Evolutionary conservation across 2,797 vertebrate genomes (phyloP).

Genomic region (Amniataba percoides): DNA sequence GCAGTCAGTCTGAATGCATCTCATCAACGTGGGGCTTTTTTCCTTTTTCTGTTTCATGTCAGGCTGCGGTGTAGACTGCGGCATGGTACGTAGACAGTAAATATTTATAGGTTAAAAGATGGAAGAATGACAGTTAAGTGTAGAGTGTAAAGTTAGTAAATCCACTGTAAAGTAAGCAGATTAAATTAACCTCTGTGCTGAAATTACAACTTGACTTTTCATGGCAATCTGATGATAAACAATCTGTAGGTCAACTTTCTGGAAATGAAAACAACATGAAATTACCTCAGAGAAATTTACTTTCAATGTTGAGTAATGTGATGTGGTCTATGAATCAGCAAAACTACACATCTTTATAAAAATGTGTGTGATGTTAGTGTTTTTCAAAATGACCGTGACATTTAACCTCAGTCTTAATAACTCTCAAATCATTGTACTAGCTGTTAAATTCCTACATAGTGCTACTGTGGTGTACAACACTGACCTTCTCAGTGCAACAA

Average conservation of each 20-base stretch:
- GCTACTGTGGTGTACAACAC: background rate
- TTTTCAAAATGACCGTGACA: background rate
- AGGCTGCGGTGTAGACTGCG: background rate
- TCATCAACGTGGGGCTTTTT: slow-evolving; percentile 17
- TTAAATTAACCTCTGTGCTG: background rate
- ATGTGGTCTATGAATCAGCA: background rate
- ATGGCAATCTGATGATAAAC: background rate
- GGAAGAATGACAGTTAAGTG: no score
- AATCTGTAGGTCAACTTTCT: background rate
- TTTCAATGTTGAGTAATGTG: no score
- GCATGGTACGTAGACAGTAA: background rate
- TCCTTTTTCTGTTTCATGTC: slow-evolving; percentile 17
- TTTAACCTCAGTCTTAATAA: no score
- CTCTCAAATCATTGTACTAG: background rate
- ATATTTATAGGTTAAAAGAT: background rate
- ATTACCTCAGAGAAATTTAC: background rate
- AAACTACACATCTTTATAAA: background rate
- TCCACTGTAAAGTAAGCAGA: background rate
- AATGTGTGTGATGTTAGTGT: background rate
- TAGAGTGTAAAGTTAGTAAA: no score
- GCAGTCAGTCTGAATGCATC: slow-evolving; percentile 18
- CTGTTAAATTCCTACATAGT: background rate
- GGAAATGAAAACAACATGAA: background rate
- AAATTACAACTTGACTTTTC: background rate
- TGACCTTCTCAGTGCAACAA: background rate